Base-by-base conservation (phyloP, 2,888 invertebrate genomes). In the Acanthopleura granulata region DNA sequence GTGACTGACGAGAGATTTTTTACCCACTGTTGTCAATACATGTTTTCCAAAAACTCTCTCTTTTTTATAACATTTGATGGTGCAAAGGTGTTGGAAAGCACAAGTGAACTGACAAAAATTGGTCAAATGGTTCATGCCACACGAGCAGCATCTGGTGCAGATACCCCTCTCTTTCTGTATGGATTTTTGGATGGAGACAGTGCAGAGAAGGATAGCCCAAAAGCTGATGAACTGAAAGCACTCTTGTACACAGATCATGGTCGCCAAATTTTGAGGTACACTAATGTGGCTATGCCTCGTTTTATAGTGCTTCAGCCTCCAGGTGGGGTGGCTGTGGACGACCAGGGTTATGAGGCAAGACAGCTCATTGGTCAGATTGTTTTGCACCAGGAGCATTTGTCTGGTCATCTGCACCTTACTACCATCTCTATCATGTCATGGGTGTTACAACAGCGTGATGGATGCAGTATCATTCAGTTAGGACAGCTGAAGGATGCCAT, bases 21-120 rank as follows among this genome's bases (percentile, higher is more conserved):
- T 72, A 81, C 83, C 50, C 77, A 79, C 49, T 83, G 84, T 66
- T 80, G 82, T 75, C 77, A 77, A 57, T 83, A 80, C 74, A 73
- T 85, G 49, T 84, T 85, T 57, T 83, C 84, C 50, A 79, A 83
- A 62, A 79, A 80, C 50, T 80, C 81, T 74, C 72, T 85, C 30
- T 82, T 85, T 75, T 75, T 85, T 49, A 76, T 85, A 72, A 84
- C 84, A 12, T 85, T 85, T 78, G 81, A 84, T 77, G 82, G 82
- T 22, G 81, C 76, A 49, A 85, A 82, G 77, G 73, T 85, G 25
- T 74, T 84, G n/a, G 78, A 81, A 50, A 80, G 81, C 62, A 74
- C 83, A 27, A 74, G 74, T 15, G 85, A 85, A 75, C 83, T 84
- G 51, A 70, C 75, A 16, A 76, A 80, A n/a, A 74, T 85, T n/a